These are phyloP conservation scores for Phaonia tiefii DNA, from an alignment of 2,888 invertebrate species.

Conservation along the genomic window DNA sequence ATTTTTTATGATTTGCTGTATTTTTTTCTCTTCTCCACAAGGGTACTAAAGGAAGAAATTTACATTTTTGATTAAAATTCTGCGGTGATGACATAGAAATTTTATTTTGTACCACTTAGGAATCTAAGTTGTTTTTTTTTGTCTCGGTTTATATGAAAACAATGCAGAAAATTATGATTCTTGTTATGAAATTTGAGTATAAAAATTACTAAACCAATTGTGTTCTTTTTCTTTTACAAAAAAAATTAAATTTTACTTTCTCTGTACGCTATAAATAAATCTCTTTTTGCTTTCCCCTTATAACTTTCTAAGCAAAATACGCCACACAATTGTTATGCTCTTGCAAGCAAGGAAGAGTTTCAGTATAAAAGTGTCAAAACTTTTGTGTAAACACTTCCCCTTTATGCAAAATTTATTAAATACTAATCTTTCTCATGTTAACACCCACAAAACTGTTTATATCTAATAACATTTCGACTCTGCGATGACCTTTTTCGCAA, in stretches of 20 bases:
- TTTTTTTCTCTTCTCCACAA: too few species aligned
- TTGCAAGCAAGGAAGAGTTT: background rate
- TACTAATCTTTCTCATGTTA: slow-evolving; percentile 59
- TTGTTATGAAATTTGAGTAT: background rate
- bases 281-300: background rate
- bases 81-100: slow-evolving; percentile 47
- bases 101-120: background rate
- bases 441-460: slow-evolving; percentile 43
- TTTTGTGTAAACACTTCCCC: slow-evolving; percentile 18
- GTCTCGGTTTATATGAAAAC: too few species aligned
- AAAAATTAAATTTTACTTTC: slow-evolving; percentile 40
- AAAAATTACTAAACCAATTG: slow-evolving; percentile 40
- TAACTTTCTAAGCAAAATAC: too few species aligned
- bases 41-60: slow-evolving; percentile 52
- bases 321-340: slow-evolving; percentile 8
- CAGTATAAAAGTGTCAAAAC: slow-evolving; percentile 59
- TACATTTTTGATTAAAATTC: slow-evolving; percentile 67
- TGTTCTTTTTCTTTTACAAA: too few species aligned
- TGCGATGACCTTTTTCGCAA: background rate
- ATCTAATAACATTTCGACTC: background rate
- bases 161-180: background rate
- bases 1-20: slow-evolving; percentile 19
- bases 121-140: slow-evolving; percentile 7
- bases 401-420: slow-evolving; percentile 60
- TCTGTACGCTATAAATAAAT: slow-evolving; percentile 21